phyloP scores from a whole-genome alignment of 2,888 invertebrate genomes.

The Melanargia galathea region DNA sequence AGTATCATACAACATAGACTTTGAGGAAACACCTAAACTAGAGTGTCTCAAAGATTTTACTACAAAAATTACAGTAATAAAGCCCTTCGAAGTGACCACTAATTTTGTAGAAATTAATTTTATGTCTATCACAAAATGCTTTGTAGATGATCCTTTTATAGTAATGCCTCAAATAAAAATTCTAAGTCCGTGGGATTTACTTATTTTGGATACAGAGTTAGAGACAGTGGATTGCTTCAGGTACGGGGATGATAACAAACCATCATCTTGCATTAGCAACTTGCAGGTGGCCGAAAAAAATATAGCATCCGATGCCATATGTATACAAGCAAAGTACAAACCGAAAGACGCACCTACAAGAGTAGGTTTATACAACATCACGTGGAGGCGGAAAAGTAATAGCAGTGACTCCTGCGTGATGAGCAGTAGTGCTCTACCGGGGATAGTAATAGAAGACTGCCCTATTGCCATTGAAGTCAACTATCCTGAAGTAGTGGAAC shows the following conservation, averaged over 20 bases:
- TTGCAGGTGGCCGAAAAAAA: conserved; percentile 69
- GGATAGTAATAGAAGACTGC: conserved; percentile 83
- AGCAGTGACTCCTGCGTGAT: conserved; percentile 61
- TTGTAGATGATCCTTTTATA: conserved; percentile 85
- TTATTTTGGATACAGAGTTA: conserved; percentile 84
- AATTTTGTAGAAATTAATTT: conserved; percentile 85
- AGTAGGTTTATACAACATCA: conserved; percentile 75
- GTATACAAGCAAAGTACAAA: conserved; percentile 68
- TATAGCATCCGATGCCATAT: conserved; percentile 72
- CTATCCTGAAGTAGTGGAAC: conserved; percentile 88
- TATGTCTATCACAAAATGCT: conserved; percentile 85
- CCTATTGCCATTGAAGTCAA: conserved; percentile 83
- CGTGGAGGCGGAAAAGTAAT: conserved; percentile 66
- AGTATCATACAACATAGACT: conserved; percentile 79
- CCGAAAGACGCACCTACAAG: conserved; percentile 70
- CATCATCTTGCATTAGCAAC: conserved; percentile 64
- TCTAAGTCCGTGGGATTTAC: conserved; percentile 86
- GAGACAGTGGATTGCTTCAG: conserved; percentile 81
- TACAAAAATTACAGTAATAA: conserved; percentile 84
- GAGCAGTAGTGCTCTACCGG: conserved; percentile 81
- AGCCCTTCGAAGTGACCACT: conserved; percentile 87
- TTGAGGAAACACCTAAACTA: conserved; percentile 66
- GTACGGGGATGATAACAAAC: conserved; percentile 60
- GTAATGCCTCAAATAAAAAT: conserved; percentile 87
- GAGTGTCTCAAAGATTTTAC: conserved; percentile 83